These are phyloP conservation scores for Ephydatia muelleri DNA, from an alignment of 37 sponge, comb jelly and placozoan species.

Conservation along the genomic window DNA sequence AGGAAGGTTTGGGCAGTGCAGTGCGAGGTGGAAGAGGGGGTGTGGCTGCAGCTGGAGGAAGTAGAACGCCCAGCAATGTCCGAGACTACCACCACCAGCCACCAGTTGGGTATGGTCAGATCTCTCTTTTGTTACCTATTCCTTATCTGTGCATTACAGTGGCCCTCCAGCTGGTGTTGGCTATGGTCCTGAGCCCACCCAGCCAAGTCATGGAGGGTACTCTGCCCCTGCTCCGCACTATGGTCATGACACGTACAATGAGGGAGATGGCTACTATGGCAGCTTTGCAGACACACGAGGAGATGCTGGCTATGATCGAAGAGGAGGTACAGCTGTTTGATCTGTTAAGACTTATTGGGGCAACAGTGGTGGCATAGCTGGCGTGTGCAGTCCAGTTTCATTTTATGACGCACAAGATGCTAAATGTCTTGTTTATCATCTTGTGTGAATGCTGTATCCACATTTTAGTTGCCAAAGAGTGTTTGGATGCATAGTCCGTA, in stretches of 20 bases:
- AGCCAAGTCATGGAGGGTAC: neutral
- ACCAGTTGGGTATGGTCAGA: neutral
- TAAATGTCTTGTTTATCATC: neutral
- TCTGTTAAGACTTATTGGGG: neutral
- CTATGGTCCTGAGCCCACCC: neutral
- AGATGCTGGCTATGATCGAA: neutral
- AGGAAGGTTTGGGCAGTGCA: constrained; percentile 2
- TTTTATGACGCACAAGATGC: neutral
- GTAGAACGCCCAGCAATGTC: neutral
- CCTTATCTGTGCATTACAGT: neutral
- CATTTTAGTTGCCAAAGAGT: neutral
- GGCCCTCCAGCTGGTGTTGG: neutral
- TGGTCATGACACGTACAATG: neutral
- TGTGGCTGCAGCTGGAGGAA: constrained; percentile 14
- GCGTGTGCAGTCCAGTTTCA: neutral
- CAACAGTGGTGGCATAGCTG: neutral
- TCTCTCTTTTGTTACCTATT: neutral
- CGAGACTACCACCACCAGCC: neutral
- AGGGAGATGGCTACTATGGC: neutral
- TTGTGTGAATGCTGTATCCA: neutral
- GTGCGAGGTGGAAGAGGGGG: neutral
- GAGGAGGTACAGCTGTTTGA: neutral
- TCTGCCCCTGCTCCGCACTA: neutral
- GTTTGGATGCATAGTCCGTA: neutral
- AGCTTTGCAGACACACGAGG: neutral